A percentile compares a stretch with the other conserved stretches of the same genome.
Conservation (phyloP, 2,113 vertebrate species). For the Oophaga pumilio region DNA sequence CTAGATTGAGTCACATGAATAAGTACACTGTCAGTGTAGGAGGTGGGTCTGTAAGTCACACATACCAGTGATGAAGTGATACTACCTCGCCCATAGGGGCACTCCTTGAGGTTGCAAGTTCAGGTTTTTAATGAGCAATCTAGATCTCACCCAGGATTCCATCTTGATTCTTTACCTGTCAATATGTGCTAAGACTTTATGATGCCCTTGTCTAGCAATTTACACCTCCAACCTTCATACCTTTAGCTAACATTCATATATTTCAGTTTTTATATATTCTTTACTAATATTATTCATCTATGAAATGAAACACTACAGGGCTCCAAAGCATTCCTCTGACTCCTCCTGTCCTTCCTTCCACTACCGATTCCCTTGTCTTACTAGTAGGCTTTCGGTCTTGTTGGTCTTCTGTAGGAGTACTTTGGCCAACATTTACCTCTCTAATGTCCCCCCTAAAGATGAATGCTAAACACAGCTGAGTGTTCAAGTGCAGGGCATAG, state of each 20-base stretch:
- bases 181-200: background rate
- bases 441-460: no score
- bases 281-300: background rate
- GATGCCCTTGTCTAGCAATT: background rate
- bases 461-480: no score
- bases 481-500: no score
- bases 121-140: background rate
- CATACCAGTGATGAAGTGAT: conserved; percentile 52
- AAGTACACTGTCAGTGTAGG: background rate
- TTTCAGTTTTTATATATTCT: background rate
- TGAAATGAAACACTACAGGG: background rate
- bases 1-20: background rate
- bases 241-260: background rate
- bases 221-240: background rate
- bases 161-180: background rate
- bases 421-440: no score
- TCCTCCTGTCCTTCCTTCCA: background rate
- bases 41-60: conserved; percentile 29
- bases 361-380: background rate
- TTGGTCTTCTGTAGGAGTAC: background rate
- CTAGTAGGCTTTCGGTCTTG: background rate
- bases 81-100: conserved; percentile 35
- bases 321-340: background rate
- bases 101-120: conserved; percentile 33
- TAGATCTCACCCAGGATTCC: conserved; percentile 11